Conservation (phyloP, 2,113 vertebrate species). For the Indri indri region DNA sequence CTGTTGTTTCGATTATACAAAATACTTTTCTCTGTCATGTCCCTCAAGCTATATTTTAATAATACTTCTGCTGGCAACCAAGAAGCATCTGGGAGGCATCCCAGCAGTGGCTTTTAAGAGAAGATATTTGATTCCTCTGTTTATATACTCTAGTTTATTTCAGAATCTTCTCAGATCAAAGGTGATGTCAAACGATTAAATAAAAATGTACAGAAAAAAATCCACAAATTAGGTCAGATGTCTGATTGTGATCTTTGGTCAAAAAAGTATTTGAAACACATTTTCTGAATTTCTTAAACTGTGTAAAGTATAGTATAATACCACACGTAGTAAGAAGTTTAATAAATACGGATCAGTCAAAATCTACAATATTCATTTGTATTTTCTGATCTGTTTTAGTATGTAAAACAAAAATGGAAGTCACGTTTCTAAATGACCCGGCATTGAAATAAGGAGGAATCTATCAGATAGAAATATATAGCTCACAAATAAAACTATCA, state of each 20-base stretch:
- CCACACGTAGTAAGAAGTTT: background rate
- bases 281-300: background rate
- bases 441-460: background rate
- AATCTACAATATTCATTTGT: background rate
- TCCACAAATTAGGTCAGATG: background rate
- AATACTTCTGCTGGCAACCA: background rate
- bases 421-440: background rate
- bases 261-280: background rate
- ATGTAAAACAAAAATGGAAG: background rate
- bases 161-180: background rate
- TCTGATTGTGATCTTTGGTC: background rate
- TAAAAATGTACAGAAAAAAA: slow-evolving; percentile 7
- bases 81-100: background rate
- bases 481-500: too few species aligned
- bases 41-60: background rate
- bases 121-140: background rate
- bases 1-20: background rate
- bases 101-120: background rate
- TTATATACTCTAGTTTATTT: slow-evolving; percentile 22
- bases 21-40: background rate
- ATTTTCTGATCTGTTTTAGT: background rate
- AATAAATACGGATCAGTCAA: background rate
- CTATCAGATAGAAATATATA: background rate
- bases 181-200: background rate
- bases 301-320: background rate